Conservation (phyloP, 1,140 invertebrate genomes). For the Tetragonula clypearis region DNA sequence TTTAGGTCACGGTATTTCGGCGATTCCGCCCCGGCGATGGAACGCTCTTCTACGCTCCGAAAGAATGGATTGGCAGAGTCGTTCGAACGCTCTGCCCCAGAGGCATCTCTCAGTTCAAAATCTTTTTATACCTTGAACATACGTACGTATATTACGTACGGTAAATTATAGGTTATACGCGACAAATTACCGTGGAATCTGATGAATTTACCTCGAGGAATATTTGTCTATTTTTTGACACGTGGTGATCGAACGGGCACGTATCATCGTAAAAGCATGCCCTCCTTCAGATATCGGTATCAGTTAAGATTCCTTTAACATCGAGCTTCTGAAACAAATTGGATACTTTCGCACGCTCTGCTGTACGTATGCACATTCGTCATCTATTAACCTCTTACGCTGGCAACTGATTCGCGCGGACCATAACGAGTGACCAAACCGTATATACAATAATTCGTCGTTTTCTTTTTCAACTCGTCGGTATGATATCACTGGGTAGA, state of each 20-base stretch:
- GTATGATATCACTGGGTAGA: too few species aligned
- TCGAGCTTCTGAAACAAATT: background rate
- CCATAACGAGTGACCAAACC: too few species aligned
- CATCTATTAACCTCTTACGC: too few species aligned
- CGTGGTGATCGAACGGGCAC: background rate
- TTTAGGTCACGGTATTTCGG: constrained; percentile 48
- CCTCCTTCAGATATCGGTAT: background rate
- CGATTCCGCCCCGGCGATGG: constrained; percentile 19
- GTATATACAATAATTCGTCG: too few species aligned
- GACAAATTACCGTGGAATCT: background rate
- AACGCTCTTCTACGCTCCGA: background rate
- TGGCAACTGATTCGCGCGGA: too few species aligned
- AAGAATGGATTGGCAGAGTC: constrained; percentile 1
- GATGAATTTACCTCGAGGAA: too few species aligned
- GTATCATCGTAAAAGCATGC: background rate
- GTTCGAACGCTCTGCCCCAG: background rate
- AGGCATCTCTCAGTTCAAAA: background rate
- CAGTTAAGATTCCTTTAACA: background rate
- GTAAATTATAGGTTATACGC: background rate
- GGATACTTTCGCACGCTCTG: background rate
- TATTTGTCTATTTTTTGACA: too few species aligned
- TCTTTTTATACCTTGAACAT: background rate
- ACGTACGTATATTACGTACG: background rate
- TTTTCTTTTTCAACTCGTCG: too few species aligned
- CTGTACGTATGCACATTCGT: background rate